Conservation (phyloP, 92 coral and sea anemone genomes). For the Pocillopora grandis region DNA sequence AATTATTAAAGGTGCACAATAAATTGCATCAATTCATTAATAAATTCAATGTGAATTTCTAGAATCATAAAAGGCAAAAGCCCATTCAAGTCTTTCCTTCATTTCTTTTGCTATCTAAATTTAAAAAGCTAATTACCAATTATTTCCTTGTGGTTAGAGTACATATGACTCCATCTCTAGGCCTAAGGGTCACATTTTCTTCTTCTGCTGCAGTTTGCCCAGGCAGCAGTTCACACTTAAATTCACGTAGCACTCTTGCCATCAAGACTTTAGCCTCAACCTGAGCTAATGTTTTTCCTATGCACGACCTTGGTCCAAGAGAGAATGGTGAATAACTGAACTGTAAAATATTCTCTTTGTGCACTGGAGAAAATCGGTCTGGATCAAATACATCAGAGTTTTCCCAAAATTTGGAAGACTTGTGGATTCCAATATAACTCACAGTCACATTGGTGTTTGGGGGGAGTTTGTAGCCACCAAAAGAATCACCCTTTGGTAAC, state of each 20-base stretch:
- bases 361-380: constrained; percentile 63
- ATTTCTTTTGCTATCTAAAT: too few relatives aligned
- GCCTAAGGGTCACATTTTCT: constrained; percentile 60
- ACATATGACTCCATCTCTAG: constrained; percentile 79
- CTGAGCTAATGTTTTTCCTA: constrained; percentile 84
- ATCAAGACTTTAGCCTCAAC: constrained; percentile 84
- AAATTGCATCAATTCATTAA: too few relatives aligned
- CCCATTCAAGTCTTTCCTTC: too few relatives aligned
- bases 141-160: constrained; percentile 23
- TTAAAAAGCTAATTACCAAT: not conserved
- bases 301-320: constrained; percentile 77
- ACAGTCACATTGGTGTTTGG: constrained; percentile 26
- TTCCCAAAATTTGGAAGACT: constrained; percentile 62
- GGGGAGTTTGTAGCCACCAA: constrained; percentile 71
- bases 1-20: too few relatives aligned
- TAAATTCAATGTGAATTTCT: too few relatives aligned
- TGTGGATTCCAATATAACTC: constrained; percentile 27
- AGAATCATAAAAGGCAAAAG: too few relatives aligned
- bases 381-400: constrained; percentile 73
- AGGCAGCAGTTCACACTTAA: constrained; percentile 60
- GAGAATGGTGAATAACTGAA: constrained; percentile 74
- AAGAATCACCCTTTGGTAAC: constrained; percentile 32
- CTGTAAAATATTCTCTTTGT: constrained; percentile 46
- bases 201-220: constrained; percentile 58
- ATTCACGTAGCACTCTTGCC: constrained; percentile 72